Percentiles rank a stretch among this genome's conserved stretches.
phyloP scores from a whole-genome alignment of 2,113 vertebrate species.

The Pelecanus crispus region DNA sequence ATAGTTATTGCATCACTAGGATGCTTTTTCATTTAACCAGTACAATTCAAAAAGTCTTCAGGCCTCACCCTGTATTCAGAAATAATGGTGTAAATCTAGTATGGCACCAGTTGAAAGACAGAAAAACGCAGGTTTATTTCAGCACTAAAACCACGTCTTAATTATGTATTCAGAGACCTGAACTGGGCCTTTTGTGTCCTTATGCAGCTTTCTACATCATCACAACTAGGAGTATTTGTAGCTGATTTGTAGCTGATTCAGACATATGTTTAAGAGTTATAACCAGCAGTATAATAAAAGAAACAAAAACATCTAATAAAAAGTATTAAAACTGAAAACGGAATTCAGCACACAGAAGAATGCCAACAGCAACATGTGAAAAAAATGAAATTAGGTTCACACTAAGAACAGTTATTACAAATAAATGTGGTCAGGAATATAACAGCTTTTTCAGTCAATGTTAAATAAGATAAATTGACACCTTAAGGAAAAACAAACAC shows the following conservation, averaged over 20 bases:
- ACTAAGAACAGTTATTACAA: neutral
- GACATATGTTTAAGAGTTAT: neutral
- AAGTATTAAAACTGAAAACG: neutral
- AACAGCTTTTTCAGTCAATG: neutral
- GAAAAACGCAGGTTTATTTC: neutral
- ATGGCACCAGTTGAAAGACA: neutral
- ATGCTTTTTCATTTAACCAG: neutral
- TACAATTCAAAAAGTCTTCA: neutral
- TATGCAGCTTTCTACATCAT: neutral
- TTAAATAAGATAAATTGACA: constrained; percentile 19
- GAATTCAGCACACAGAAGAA: neutral
- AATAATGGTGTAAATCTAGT: neutral
- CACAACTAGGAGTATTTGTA: neutral
- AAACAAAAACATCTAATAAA: neutral
- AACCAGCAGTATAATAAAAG: neutral
- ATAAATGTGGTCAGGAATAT: neutral
- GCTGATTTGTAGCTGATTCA: neutral
- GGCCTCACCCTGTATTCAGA: neutral
- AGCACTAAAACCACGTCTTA: neutral
- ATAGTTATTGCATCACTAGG: neutral
- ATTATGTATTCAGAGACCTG: neutral
- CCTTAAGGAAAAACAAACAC: neutral
- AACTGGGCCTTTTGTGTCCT: neutral
- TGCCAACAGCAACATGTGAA: neutral
- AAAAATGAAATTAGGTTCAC: neutral